Conservation (phyloP, 2,113 vertebrate species). For the Daphoenositta chrysoptera region DNA sequence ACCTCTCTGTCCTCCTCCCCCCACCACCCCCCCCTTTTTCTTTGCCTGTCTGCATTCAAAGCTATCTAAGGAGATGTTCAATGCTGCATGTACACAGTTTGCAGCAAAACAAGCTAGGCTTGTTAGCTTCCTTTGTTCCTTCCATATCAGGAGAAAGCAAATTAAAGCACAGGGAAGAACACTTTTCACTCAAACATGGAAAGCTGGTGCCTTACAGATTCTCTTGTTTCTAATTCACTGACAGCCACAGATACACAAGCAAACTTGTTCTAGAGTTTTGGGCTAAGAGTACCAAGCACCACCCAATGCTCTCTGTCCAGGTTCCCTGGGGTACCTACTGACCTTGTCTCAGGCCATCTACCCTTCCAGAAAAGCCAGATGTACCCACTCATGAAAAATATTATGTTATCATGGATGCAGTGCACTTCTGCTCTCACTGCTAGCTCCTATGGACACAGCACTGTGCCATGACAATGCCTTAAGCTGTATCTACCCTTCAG, state of each 20-base stretch:
- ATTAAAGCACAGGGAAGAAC: neutral
- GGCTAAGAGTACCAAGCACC: neutral
- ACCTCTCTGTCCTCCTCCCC: neutral
- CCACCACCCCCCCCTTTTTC: rapidly evolving
- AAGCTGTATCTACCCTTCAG: neutral
- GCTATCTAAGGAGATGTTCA: neutral
- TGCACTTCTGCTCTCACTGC: neutral
- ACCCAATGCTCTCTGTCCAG: rapidly evolving
- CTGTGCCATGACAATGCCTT: neutral
- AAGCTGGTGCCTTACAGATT: neutral
- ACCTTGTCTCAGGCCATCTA: neutral
- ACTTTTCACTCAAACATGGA: neutral
- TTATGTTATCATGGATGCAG: neutral
- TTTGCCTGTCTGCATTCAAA: neutral
- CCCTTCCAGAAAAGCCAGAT: neutral
- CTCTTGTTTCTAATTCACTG: neutral
- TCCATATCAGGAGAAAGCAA: neutral
- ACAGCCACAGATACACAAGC: neutral
- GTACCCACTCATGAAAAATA: neutral
- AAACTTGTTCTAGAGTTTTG: neutral
- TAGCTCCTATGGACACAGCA: neutral
- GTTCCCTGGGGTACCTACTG: neutral
- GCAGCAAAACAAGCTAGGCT: conserved; percentile 14
- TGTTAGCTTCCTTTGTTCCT: neutral
- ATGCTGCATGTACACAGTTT: neutral